Evolutionary conservation across 2,888 invertebrate genomes (phyloP).

Genomic region (Osmoderma eremita): DNA sequence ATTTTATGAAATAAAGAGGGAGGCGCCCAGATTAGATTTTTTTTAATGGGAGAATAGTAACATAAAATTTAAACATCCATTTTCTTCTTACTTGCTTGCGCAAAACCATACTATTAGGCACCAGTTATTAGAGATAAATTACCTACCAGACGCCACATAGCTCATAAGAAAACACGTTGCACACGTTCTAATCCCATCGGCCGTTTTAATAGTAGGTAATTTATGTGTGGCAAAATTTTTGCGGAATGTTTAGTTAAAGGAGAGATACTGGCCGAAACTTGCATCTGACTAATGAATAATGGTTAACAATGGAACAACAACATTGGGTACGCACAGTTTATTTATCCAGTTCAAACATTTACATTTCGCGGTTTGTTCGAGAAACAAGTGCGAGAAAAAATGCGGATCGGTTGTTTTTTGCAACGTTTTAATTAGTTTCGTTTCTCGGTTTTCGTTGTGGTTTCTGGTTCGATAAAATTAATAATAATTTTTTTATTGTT

Average conservation of each 20-base stretch:
- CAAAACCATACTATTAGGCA: too few relatives aligned
- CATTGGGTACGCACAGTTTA: conserved; percentile 9
- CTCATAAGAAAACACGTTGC: conserved; percentile 9
- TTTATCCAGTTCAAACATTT: conserved; percentile 20
- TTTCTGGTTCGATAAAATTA: background rate
- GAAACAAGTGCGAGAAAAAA: conserved; percentile 2
- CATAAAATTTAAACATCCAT: too few relatives aligned
- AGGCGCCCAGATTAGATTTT: too few relatives aligned
- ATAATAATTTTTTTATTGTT: too few relatives aligned
- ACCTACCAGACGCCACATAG: background rate
- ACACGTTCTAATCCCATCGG: conserved; percentile 1
- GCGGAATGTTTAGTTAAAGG: background rate
- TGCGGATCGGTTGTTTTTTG: conserved; percentile 10
- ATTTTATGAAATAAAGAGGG: too few relatives aligned
- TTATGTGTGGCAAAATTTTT: conserved; percentile 8
- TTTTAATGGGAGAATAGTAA: too few relatives aligned
- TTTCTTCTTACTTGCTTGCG: too few relatives aligned
- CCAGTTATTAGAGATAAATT: too few relatives aligned
- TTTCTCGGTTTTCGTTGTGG: conserved; percentile 18
- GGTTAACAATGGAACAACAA: conserved; percentile 13
- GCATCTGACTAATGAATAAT: conserved; percentile 7
- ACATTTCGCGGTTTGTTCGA: conserved; percentile 21
- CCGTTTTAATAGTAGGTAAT: conserved; percentile 19
- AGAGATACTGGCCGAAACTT: conserved; percentile 7
- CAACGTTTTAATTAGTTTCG: conserved; percentile 4